phyloP scores from a whole-genome alignment of 2,113 vertebrate species.

The Hemicordylus capensis region DNA sequence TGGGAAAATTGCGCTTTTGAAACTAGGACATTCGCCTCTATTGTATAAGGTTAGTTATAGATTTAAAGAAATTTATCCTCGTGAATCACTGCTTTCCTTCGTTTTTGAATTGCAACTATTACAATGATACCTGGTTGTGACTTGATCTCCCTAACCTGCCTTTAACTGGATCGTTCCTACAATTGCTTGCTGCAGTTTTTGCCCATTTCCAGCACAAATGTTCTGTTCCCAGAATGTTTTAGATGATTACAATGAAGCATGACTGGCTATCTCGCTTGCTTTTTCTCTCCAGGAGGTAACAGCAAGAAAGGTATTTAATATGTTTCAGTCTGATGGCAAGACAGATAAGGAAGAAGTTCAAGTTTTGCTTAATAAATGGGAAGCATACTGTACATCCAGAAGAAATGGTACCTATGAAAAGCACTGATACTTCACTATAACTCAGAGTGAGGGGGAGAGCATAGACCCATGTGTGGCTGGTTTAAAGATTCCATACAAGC shows the following conservation, averaged over 20 bases:
- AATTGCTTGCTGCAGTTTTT: neutral
- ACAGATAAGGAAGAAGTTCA: neutral
- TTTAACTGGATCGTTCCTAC: neutral
- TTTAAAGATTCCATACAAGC: neutral
- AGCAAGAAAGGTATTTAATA: neutral
- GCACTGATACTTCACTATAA: neutral
- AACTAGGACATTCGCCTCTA: conserved; percentile 88
- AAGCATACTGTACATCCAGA: too few species aligned
- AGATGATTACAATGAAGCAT: neutral
- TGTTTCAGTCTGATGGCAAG: neutral
- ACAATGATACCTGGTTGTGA: neutral
- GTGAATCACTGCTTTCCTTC: neutral
- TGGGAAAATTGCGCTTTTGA: conserved; percentile 89
- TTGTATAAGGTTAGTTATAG: conserved; percentile 87
- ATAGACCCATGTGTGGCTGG: neutral
- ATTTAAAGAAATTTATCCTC: neutral
- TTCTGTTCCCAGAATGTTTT: neutral
- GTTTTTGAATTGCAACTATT: neutral
- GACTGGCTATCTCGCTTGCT: neutral
- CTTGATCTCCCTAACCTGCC: neutral
- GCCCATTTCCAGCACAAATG: neutral
- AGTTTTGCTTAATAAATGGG: neutral
- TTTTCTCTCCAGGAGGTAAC: neutral
- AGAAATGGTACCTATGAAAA: neutral
- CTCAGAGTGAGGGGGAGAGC: neutral